A percentile compares a stretch with the other conserved stretches of the same genome.
phyloP scores from a whole-genome alignment of 2,113 vertebrate genomes.

The Arothron firmamentum region DNA sequence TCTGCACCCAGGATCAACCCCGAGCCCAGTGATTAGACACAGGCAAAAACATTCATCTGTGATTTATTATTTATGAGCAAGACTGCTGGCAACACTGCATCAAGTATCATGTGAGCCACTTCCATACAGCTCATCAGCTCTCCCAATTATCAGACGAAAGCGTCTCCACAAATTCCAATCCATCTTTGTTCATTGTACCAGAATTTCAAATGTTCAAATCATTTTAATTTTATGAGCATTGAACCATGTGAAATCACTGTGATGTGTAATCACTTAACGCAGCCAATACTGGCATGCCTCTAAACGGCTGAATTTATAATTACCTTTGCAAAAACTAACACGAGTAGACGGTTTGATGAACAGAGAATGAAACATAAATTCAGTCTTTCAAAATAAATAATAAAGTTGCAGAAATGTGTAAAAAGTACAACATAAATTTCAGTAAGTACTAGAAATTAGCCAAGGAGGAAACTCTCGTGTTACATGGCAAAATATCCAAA shows the following conservation, averaged over 20 bases:
- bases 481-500: too few species aligned
- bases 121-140: background rate
- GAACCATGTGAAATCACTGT: too few species aligned
- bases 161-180: background rate
- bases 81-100: slow-evolving; percentile 14
- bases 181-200: too few species aligned
- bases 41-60: slow-evolving; percentile 10
- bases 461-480: too few species aligned
- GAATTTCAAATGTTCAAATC: too few species aligned
- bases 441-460: background rate
- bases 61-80: slow-evolving; percentile 22
- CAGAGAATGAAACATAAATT: background rate
- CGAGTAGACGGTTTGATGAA: background rate
- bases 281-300: too few species aligned
- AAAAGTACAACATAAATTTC: background rate
- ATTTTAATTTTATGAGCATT: too few species aligned
- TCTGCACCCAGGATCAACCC: slow-evolving; percentile 11
- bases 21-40: slow-evolving; percentile 1
- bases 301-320: too few species aligned
- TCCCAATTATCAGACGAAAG: slow-evolving; percentile 5
- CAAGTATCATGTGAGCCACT: background rate
- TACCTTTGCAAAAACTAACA: background rate
- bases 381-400: background rate
- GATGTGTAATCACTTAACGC: too few species aligned
- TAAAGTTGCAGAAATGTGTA: background rate